These are phyloP conservation scores for Silurus lanzhouensis DNA, from an alignment of 2,797 vertebrate species.

Conservation along the genomic window DNA sequence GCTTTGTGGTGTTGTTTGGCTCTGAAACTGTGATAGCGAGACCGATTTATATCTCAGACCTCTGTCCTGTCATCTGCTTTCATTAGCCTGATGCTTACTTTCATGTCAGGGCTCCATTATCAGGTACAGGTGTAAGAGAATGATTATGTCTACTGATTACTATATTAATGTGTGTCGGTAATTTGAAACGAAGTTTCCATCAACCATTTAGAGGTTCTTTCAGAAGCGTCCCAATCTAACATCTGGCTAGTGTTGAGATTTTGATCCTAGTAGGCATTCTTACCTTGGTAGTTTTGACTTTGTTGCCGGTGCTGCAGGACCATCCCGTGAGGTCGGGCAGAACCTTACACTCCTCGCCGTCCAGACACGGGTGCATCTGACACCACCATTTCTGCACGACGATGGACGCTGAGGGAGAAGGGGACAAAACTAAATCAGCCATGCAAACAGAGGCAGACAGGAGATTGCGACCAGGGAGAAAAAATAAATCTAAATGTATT, in stretches of 20 bases:
- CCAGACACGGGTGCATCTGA: constrained; percentile 81
- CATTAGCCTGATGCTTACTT: background rate
- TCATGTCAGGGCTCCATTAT: background rate
- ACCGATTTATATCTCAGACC: background rate
- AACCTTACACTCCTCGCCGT: constrained; percentile 80
- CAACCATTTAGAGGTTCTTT: background rate
- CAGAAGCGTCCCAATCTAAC: background rate
- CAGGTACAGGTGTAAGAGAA: background rate
- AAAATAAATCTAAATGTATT: background rate
- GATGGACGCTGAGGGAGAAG: constrained; percentile 71
- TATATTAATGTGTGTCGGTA: background rate
- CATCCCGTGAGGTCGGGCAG: constrained; percentile 79
- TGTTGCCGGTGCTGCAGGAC: constrained; percentile 82
- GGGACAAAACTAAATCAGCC: constrained; percentile 16
- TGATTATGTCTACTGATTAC: background rate
- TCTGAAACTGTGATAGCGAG: background rate
- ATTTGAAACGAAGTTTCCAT: background rate
- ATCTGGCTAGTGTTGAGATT: background rate
- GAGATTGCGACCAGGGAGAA: background rate
- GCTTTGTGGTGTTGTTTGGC: background rate
- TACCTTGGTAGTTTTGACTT: constrained; percentile 84
- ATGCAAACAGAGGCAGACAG: background rate
- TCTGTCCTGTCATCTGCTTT: background rate
- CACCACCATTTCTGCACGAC: constrained; percentile 84
- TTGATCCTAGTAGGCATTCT: constrained; percentile 36